Evolutionary conservation across 2,888 invertebrate species (phyloP), one percentile per base, ranked within the genome.

Genomic region (Drosophila kuntzei): DNA sequence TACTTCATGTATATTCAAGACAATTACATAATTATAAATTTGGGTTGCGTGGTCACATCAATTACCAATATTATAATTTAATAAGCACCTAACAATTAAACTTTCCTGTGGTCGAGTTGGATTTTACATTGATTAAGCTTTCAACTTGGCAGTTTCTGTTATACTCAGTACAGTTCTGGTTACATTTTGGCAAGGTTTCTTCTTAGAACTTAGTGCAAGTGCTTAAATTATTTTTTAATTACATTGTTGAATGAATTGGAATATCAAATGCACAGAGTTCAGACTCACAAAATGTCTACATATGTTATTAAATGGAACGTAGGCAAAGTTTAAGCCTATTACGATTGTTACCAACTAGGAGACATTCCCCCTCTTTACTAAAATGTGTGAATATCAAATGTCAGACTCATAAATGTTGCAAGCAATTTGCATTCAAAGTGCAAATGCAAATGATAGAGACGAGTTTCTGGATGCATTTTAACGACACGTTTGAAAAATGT

Each of bases 381-480:
- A 16, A 22, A 12, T 5, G 18, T 7, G 6, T 34, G 16, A 32
- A 9, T 43, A 53, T 34, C 27, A 44, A 16, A 34, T 63, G 34
- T 34, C 49, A 49, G 32, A 7, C 14, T 37, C 44, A 57, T 49
- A 25, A 41, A 41, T 60, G 46, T 67, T 36, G 22, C 14, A 22
- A 58, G 22, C 18, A 51, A 51, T 47, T 58, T 50, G 36, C 34
- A 57, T 43, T 22, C 22, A 53, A 50, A 68, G 60, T 29, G 60
- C 49, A 54, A 59, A 44, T 54, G 70, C 6, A 49, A 54, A 47
- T 36, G 12, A 53, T 16, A 8, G 25, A 43, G 22, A 11, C 16
- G 8, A 37, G 43, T 60, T 61, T 64, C 49, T 22, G 11, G 43
- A 22, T 53, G 54, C 20, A 29, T 36, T 36, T 27, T 20, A 20